phyloP scores from a whole-genome alignment of 2,888 invertebrate genomes.

The Merodon equestris region DNA sequence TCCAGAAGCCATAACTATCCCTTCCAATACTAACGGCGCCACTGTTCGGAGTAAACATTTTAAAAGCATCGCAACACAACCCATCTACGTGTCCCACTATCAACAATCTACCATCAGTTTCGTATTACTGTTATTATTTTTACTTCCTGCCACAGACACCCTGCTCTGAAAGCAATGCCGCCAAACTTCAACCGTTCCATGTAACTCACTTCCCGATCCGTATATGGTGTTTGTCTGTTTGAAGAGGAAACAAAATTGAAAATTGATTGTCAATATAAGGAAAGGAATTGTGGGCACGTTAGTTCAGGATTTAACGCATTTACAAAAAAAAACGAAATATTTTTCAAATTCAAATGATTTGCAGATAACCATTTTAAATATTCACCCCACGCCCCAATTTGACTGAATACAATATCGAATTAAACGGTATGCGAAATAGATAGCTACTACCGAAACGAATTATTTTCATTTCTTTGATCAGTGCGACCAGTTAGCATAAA shows the following conservation, averaged over 20 bases:
- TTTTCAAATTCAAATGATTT: slow-evolving; percentile 2
- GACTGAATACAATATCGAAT: no score
- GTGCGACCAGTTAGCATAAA: slow-evolving; percentile 1
- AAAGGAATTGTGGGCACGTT: slow-evolving; percentile 15
- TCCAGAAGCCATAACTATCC: no score
- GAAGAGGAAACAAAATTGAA: slow-evolving; percentile 16
- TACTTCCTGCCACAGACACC: slow-evolving; percentile 14
- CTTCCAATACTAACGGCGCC: no score
- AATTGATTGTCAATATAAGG: slow-evolving; percentile 26
- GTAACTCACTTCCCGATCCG: no score
- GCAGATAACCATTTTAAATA: slow-evolving; percentile 11
- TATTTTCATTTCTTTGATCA: slow-evolving; percentile 1
- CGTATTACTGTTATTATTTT: slow-evolving; percentile 10
- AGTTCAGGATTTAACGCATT: slow-evolving; percentile 1
- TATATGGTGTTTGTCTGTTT: neutral
- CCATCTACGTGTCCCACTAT: neutral
- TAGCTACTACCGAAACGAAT: neutral
- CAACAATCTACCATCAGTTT: neutral
- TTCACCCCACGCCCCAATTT: neutral
- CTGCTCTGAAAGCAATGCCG: no score
- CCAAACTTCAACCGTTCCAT: no score
- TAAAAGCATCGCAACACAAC: neutral
- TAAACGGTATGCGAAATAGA: neutral
- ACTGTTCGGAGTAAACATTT: no score
- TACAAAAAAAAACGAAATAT: neutral